phyloP scores from a whole-genome alignment of 2,113 vertebrate genomes.

The Castor canadensis region DNA sequence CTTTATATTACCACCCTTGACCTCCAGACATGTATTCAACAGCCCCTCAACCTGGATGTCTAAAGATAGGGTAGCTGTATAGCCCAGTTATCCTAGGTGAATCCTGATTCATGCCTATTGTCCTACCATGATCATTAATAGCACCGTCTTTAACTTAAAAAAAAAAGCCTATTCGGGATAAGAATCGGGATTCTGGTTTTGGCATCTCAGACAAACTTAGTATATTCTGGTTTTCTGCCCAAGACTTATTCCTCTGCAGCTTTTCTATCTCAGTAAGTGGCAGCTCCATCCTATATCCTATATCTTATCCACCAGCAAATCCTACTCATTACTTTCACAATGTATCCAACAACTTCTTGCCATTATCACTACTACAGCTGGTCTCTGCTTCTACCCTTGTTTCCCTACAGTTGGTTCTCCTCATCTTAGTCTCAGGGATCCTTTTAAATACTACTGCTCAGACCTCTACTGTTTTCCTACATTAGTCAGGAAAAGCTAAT shows the following conservation, averaged over 20 bases:
- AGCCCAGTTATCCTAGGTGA: neutral
- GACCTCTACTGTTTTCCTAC: neutral
- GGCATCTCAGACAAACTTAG: neutral
- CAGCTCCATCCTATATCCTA: neutral
- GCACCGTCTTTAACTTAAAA: neutral
- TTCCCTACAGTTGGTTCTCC: neutral
- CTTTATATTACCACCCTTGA: neutral
- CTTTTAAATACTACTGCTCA: neutral
- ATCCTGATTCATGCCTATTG: neutral
- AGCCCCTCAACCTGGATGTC: neutral
- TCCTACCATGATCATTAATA: slow-evolving; percentile 6
- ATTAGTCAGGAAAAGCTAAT: neutral
- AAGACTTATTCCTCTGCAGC: neutral
- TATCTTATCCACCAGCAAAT: neutral
- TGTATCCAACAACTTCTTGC: neutral
- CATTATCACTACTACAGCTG: neutral
- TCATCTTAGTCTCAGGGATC: neutral
- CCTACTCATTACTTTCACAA: neutral
- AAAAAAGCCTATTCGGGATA: neutral
- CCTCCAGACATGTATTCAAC: neutral
- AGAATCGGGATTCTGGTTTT: neutral
- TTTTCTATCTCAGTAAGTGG: neutral
- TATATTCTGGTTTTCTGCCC: neutral
- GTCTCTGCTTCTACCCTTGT: neutral
- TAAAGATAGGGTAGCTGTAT: neutral